Evolutionary conservation across 2,797 vertebrate genomes (phyloP).

Genomic region (Lutjanus campechanus): DNA sequence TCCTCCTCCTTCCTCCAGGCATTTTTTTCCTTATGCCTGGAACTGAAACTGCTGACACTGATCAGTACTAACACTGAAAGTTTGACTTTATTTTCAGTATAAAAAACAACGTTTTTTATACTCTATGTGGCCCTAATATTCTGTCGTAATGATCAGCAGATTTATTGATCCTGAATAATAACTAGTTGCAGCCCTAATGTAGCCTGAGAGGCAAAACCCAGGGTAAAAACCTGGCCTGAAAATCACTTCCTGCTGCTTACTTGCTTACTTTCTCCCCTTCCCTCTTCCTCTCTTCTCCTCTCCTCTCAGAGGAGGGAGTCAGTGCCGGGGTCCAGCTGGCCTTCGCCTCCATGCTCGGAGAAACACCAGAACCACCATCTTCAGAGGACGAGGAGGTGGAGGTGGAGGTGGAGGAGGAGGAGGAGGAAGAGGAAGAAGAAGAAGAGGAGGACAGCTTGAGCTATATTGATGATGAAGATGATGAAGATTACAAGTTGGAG

Average conservation of each 20-base stretch:
- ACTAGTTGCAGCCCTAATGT: background rate
- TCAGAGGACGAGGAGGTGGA: conserved; percentile 83
- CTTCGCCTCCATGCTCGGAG: conserved; percentile 95
- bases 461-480: conserved; percentile 84
- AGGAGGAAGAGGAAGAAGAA: conserved; percentile 74
- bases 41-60: too few relatives aligned
- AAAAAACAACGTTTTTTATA: too few relatives aligned
- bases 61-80: too few relatives aligned
- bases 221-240: background rate
- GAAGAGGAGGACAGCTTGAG: conserved; percentile 86
- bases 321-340: conserved; percentile 94
- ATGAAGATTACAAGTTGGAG: conserved; percentile 87
- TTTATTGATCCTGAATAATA: background rate
- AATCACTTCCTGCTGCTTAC: background rate
- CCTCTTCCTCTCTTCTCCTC: background rate
- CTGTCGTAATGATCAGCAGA: too few relatives aligned
- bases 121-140: too few relatives aligned
- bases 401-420: conserved; percentile 81
- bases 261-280: background rate
- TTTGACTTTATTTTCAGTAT: too few relatives aligned
- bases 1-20: too few relatives aligned
- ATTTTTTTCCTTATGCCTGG: too few relatives aligned
- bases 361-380: conserved; percentile 70
- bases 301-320: conserved; percentile 87
- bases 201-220: background rate